Conservation (phyloP, 92 coral and sea anemone species). For the Ricordea florida region DNA sequence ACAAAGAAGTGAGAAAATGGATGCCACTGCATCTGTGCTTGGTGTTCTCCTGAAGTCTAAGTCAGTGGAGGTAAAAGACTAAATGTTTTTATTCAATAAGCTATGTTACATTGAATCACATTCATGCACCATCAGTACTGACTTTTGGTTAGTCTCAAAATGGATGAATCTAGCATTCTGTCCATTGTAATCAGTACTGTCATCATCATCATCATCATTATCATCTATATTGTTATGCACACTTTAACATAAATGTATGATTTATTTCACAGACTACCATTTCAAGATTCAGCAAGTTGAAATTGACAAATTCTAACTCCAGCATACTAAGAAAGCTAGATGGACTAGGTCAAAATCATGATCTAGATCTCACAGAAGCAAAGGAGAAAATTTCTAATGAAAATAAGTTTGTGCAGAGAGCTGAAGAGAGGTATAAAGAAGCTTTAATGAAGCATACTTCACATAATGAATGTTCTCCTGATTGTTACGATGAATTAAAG, state of each 20-base stretch:
- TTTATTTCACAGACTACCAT: slow-evolving; percentile 51
- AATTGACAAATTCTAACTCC: slow-evolving; percentile 44
- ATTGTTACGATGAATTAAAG: slow-evolving; percentile 24
- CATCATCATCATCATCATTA: too few relatives aligned
- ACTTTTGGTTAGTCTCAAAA: too few relatives aligned
- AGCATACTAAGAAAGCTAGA: slow-evolving; percentile 40
- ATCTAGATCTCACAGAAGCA: slow-evolving; percentile 15
- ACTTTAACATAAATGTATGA: neutral
- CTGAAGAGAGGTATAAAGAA: slow-evolving; percentile 12
- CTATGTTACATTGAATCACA: too few relatives aligned
- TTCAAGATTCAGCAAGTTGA: slow-evolving; percentile 58
- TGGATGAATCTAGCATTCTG: too few relatives aligned
- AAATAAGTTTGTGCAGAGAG: slow-evolving; percentile 16
- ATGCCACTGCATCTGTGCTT: slow-evolving; percentile 64
- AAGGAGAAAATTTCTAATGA: slow-evolving; percentile 28
- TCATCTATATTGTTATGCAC: neutral
- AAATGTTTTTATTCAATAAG: neutral
- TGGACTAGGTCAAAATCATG: slow-evolving; percentile 58
- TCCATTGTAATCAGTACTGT: too few relatives aligned
- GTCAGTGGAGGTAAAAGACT: slow-evolving; percentile 16
- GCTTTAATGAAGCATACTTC: slow-evolving; percentile 3
- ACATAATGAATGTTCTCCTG: slow-evolving; percentile 22
- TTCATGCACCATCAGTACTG: too few relatives aligned
- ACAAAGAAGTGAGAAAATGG: slow-evolving; percentile 66
- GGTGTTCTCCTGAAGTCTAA: slow-evolving; percentile 67